Conservation (phyloP, 2,113 vertebrate species). For the Platichthys stellatus region DNA sequence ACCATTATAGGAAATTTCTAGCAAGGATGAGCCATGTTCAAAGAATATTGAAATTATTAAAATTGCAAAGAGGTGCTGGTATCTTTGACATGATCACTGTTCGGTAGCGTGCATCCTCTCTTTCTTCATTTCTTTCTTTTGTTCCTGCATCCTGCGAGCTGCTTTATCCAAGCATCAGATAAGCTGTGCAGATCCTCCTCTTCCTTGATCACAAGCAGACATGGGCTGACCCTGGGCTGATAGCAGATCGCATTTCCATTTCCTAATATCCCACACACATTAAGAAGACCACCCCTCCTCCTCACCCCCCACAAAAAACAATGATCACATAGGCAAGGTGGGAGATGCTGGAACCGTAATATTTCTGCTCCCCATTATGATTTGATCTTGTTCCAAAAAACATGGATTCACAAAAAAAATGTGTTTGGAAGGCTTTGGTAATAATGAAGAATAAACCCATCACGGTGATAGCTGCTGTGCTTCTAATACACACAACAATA, state of each 20-base stretch:
- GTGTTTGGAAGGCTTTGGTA: too few species aligned
- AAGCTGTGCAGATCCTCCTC: conserved; percentile 55
- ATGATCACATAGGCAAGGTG: conserved; percentile 32
- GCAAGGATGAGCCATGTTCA: neutral
- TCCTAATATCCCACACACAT: conserved; percentile 69
- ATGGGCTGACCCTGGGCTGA: conserved; percentile 49
- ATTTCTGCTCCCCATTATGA: conserved; percentile 53
- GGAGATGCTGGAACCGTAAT: conserved; percentile 51
- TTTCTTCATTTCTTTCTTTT: conserved; percentile 20
- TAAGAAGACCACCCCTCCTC: conserved; percentile 37
- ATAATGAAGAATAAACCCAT: conserved; percentile 38
- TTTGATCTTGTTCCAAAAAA: conserved; percentile 37
- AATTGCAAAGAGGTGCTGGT: neutral
- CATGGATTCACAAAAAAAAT: neutral
- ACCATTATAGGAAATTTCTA: neutral
- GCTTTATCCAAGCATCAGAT: conserved; percentile 58
- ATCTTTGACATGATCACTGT: neutral
- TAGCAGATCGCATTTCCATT: conserved; percentile 68
- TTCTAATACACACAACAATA: conserved; percentile 39
- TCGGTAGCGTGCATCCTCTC: conserved; percentile 28
- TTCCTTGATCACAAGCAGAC: conserved; percentile 67
- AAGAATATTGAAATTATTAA: neutral
- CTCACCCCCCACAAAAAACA: neutral
- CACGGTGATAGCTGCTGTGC: conserved; percentile 8
- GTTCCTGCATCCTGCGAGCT: conserved; percentile 24